Percentiles rank a stretch among this genome's conserved stretches.
Evolutionary conservation across 1,140 invertebrate species (phyloP).

Genomic region (Drosophila mayri): DNA sequence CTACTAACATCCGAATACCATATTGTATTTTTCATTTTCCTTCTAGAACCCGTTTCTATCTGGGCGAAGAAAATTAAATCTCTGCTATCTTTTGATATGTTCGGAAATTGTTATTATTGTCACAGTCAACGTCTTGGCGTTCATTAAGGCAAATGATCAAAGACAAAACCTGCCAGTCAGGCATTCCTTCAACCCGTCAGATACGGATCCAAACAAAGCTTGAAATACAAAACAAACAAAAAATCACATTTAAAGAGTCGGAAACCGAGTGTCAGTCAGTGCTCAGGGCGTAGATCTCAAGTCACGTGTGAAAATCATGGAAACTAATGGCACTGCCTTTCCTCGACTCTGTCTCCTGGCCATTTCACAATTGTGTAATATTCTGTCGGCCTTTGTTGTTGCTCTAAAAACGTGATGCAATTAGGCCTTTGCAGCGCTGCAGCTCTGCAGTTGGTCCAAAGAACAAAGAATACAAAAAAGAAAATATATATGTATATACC

Average conservation of each 20-base stretch:
- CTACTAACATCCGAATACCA: not conserved
- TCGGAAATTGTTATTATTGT: conserved; percentile 50
- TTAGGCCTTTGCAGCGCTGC: conserved; percentile 31
- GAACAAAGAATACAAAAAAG: conserved; percentile 5
- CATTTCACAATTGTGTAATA: conserved; percentile 59
- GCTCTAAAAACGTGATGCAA: conserved; percentile 68
- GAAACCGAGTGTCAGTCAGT: conserved; percentile 3
- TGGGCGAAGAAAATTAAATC: conserved; percentile 10
- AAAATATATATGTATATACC: no score
- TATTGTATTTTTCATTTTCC: not conserved
- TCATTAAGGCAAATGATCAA: conserved; percentile 45
- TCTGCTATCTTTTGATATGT: conserved; percentile 9
- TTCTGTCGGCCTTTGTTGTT: conserved; percentile 48
- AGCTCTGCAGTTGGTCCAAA: not conserved
- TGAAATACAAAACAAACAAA: not conserved
- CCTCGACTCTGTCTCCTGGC: conserved; percentile 28
- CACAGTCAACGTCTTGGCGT: conserved; percentile 25
- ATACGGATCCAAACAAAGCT: conserved; percentile 11
- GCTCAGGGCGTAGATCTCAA: conserved; percentile 13
- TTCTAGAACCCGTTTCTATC: conserved; percentile 8
- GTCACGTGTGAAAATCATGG: conserved; percentile 47
- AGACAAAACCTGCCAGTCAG: conserved; percentile 48
- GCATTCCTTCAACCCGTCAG: conserved; percentile 27
- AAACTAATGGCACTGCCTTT: conserved; percentile 56
- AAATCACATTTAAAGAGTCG: not conserved